These are phyloP conservation scores for Diabrotica balteata DNA, from an alignment of 2,888 invertebrate species.

Conservation along the genomic window DNA sequence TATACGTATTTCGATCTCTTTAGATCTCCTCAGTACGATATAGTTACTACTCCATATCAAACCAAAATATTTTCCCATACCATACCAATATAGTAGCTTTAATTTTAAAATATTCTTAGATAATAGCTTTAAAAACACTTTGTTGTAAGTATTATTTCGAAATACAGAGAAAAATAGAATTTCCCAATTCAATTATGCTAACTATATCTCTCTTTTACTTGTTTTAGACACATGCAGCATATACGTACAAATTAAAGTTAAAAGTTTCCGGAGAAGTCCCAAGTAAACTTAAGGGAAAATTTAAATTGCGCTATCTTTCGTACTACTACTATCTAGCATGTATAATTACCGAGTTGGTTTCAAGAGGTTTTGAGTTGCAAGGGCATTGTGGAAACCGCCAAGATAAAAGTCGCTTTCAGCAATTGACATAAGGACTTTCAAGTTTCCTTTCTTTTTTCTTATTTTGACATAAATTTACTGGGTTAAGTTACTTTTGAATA, in stretches of 20 bases:
- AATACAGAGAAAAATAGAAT: too few relatives aligned
- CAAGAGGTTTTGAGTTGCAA: slow-evolving; percentile 16
- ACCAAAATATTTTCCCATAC: too few relatives aligned
- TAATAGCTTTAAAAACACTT: too few relatives aligned
- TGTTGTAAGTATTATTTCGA: too few relatives aligned
- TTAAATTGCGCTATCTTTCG: slow-evolving; percentile 18
- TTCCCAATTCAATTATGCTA: not conserved
- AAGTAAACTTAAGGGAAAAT: slow-evolving; percentile 19
- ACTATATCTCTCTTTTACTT: not conserved
- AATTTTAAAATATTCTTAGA: too few relatives aligned
- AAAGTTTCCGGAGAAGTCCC: slow-evolving; percentile 13
- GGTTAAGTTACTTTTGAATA: too few relatives aligned
- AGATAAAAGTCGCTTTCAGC: slow-evolving; percentile 15
- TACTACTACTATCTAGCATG: slow-evolving; percentile 23
- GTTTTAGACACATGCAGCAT: not conserved
- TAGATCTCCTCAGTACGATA: too few relatives aligned
- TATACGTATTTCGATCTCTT: too few relatives aligned
- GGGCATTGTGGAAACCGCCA: slow-evolving; percentile 20
- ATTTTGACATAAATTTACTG: not conserved
- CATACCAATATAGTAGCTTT: too few relatives aligned
- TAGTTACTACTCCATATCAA: too few relatives aligned
- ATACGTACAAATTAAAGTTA: slow-evolving; percentile 7
- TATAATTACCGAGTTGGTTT: slow-evolving; percentile 26
- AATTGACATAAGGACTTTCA: slow-evolving; percentile 21
- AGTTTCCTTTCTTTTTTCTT: slow-evolving; percentile 3